Evolutionary conservation across 2,888 invertebrate genomes (phyloP).

Genomic region (Caenorhabditis macrosperma): DNA sequence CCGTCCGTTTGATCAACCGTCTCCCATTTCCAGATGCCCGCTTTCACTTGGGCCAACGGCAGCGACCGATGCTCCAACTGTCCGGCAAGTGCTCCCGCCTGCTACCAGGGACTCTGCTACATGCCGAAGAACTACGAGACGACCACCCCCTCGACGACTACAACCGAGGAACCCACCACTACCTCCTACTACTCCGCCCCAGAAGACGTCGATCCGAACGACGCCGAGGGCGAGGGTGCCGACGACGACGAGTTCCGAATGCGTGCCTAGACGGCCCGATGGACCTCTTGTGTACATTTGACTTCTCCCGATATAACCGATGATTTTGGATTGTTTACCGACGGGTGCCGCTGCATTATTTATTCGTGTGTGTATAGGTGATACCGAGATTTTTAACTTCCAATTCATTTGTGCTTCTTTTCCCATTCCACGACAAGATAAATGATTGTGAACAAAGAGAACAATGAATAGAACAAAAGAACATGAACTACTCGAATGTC

Average conservation of each 20-base stretch:
- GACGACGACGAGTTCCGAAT: conserved; percentile 38
- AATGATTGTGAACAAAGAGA: conserved; percentile 3
- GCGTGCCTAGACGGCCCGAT: conserved; percentile 15
- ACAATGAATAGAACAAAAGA: neutral
- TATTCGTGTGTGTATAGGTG: conserved; percentile 46
- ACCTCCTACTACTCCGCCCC: conserved; percentile 10
- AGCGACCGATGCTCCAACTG: conserved; percentile 75
- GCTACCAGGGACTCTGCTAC: conserved; percentile 79
- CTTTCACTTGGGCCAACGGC: conserved; percentile 78
- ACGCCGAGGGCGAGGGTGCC: conserved; percentile 39
- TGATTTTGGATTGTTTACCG: conserved; percentile 53
- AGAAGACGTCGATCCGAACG: conserved; percentile 37
- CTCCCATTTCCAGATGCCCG: conserved; percentile 79
- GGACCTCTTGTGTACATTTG: conserved; percentile 33
- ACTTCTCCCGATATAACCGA: conserved; percentile 33
- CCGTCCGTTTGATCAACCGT: too few species aligned
- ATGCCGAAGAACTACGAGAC: conserved; percentile 69
- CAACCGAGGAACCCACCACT: conserved; percentile 45
- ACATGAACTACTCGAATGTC: too few species aligned
- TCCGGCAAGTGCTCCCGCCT: conserved; percentile 77
- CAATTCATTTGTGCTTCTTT: conserved; percentile 5
- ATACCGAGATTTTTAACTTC: conserved; percentile 25
- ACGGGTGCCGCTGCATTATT: conserved; percentile 56
- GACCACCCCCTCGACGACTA: conserved; percentile 37
- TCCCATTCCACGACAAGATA: conserved; percentile 16